phyloP scores from a whole-genome alignment of 1,140 invertebrate species.

The Scylla paramamosain region DNA sequence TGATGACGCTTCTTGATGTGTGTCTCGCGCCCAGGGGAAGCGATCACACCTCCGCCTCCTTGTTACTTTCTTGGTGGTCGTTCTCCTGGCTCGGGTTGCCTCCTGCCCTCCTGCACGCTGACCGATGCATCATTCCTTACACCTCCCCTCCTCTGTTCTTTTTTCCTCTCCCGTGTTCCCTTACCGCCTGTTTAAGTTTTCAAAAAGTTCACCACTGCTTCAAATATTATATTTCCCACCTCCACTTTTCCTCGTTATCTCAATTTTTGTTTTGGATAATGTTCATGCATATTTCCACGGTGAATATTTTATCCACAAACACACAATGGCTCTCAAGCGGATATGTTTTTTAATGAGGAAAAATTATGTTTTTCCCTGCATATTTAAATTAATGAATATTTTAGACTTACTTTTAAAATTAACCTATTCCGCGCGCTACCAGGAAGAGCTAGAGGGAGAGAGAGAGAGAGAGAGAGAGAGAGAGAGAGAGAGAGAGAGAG shows the following conservation, averaged over 20 bases:
- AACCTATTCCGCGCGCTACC: too few species aligned
- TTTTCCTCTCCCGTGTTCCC: background rate
- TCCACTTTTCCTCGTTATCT: background rate
- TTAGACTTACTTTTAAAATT: background rate
- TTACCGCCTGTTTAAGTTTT: background rate
- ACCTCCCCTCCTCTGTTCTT: too few species aligned
- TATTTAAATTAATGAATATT: conserved; percentile 17
- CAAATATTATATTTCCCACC: background rate
- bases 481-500: too few species aligned
- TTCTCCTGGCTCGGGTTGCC: too few species aligned
- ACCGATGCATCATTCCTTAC: too few species aligned
- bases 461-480: too few species aligned
- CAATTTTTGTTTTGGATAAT: background rate
- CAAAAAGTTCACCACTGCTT: background rate
- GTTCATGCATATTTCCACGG: background rate
- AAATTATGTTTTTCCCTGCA: background rate
- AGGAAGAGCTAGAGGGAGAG: too few species aligned
- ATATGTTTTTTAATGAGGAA: conserved; percentile 4
- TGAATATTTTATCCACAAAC: background rate
- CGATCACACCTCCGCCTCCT: too few species aligned
- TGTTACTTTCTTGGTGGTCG: too few species aligned
- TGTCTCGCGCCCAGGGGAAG: too few species aligned
- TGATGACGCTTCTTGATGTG: too few species aligned
- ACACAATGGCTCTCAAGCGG: background rate
- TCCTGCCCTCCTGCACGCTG: too few species aligned